These are phyloP conservation scores for Menidia beryllina DNA, from an alignment of 2,113 vertebrate genomes.

Conservation along the genomic window DNA sequence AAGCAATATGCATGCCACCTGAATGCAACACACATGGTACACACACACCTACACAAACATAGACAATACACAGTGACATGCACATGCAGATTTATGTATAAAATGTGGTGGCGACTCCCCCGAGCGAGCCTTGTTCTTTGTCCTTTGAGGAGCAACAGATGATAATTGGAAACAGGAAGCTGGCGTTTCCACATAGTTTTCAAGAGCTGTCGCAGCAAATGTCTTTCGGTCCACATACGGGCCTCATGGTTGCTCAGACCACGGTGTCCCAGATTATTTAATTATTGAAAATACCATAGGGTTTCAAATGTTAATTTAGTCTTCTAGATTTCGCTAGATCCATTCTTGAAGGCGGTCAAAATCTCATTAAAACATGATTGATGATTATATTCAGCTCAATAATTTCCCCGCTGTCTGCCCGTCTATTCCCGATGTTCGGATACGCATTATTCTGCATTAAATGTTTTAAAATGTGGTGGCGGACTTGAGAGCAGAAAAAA, in stretches of 20 bases:
- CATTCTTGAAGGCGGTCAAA: too few species aligned
- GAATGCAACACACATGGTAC: too few species aligned
- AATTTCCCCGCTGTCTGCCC: too few species aligned
- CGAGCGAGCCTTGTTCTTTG: slow-evolving; percentile 41
- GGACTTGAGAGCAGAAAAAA: too few species aligned
- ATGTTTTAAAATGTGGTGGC: too few species aligned
- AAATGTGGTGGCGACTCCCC: slow-evolving; percentile 40
- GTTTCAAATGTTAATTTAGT: neutral
- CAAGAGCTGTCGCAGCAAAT: slow-evolving; percentile 70
- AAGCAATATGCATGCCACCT: too few species aligned
- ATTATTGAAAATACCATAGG: neutral
- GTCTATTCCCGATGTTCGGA: too few species aligned
- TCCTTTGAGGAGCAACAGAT: slow-evolving; percentile 62
- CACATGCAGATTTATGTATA: slow-evolving; percentile 38
- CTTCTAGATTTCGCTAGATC: neutral
- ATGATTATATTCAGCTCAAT: too few species aligned
- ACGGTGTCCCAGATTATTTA: slow-evolving; percentile 28
- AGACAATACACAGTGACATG: neutral
- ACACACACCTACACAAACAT: neutral
- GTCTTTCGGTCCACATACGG: slow-evolving; percentile 40
- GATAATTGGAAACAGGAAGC: slow-evolving; percentile 77
- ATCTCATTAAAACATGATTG: too few species aligned
- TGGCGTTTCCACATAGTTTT: slow-evolving; percentile 57
- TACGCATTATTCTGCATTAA: too few species aligned
- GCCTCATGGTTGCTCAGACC: slow-evolving; percentile 17